phyloP scores from a whole-genome alignment of 2,797 vertebrate species.

The Falco biarmicus region DNA sequence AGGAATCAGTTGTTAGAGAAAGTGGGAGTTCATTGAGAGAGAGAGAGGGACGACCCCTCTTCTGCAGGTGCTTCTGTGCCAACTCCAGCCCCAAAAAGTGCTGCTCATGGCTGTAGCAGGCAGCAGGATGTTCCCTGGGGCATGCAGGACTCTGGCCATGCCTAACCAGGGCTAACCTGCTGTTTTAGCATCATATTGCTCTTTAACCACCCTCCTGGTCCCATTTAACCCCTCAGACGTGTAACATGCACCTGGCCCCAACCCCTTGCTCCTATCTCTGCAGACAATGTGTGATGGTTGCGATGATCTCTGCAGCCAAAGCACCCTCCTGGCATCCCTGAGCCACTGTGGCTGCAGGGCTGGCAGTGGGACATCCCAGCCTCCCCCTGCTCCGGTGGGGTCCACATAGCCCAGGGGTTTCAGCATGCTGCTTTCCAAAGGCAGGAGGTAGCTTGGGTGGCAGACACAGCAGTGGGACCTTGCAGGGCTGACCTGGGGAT shows the following conservation, averaged over 20 bases:
- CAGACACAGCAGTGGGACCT: neutral
- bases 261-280: neutral
- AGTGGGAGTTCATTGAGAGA: neutral
- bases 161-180: fast-evolving
- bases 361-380: neutral
- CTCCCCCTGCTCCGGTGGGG: neutral
- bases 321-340: neutral
- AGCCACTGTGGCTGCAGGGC: neutral
- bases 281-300: neutral
- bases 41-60: neutral
- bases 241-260: neutral
- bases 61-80: neutral
- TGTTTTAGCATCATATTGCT: neutral
- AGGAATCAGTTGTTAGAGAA: neutral
- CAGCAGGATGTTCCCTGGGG: neutral
- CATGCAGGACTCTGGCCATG: neutral
- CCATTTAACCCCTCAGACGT: neutral
- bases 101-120: neutral
- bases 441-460: neutral
- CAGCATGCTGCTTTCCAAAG: neutral
- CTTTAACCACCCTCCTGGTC: neutral
- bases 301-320: neutral
- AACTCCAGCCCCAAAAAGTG: neutral
- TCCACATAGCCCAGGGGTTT: fast-evolving
- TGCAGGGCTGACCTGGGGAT: neutral